Conservation (phyloP, 2,797 vertebrate species). For the Melanogrammus aeglefinus region DNA sequence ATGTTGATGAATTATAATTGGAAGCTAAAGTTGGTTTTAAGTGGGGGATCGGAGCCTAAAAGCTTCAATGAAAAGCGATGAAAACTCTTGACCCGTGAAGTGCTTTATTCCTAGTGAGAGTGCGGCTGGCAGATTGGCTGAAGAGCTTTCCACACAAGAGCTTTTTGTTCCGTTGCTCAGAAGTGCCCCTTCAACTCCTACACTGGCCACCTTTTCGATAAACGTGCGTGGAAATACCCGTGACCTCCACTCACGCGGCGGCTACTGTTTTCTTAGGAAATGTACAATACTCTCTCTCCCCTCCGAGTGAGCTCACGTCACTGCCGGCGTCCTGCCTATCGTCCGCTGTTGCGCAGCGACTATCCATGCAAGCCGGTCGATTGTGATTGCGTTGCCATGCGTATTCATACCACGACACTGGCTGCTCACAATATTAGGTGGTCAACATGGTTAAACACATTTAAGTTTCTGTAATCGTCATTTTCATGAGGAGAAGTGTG, state of each 20-base stretch:
- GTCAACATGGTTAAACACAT: background rate
- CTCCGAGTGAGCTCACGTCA: conserved; percentile 51
- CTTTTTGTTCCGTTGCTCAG: conserved; percentile 72
- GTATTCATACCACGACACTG: background rate
- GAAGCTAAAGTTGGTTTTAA: conserved; percentile 64
- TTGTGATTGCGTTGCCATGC: no score
- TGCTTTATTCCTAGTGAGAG: conserved; percentile 59
- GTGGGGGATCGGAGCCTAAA: conserved; percentile 64
- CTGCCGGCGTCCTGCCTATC: conserved; percentile 56
- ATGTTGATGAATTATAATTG: conserved; percentile 38
- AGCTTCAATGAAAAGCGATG: conserved; percentile 51
- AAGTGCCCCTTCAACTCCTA: conserved; percentile 69
- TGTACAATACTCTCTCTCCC: conserved; percentile 55
- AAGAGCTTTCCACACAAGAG: conserved; percentile 72
- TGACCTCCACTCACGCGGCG: conserved; percentile 72
- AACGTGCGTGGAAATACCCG: conserved; percentile 55
- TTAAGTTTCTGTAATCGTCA: background rate
- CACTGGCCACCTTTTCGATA: conserved; percentile 57
- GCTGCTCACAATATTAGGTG: background rate
- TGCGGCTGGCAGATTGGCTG: conserved; percentile 60
- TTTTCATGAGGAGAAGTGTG: background rate
- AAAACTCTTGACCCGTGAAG: conserved; percentile 53
- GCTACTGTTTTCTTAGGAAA: conserved; percentile 74
- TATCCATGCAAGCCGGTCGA: no score
- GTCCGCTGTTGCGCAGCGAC: conserved; percentile 34